Percentiles rank a stretch among this genome's conserved stretches.
Conservation (phyloP, 2,888 invertebrate species). For the Galeruca laticollis region DNA sequence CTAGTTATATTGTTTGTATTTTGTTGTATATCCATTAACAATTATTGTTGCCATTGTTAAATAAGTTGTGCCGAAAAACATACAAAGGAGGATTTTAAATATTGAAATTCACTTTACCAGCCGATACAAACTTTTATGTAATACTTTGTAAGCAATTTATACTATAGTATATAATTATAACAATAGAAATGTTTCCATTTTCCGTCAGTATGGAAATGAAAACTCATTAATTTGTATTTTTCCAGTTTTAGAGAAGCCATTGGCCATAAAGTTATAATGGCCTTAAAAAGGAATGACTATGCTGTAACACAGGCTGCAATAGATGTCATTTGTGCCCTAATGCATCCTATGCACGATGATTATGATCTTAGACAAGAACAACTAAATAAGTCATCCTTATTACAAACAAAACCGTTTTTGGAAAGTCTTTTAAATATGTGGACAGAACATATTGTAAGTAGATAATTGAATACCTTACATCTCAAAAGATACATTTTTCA, state of each 20-base stretch:
- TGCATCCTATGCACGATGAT: slow-evolving; percentile 98
- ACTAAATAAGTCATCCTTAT: slow-evolving; percentile 94
- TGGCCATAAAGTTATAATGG: slow-evolving; percentile 91
- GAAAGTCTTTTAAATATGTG: slow-evolving; percentile 96
- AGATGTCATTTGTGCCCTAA: slow-evolving; percentile 96
- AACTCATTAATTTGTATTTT: slow-evolving; percentile 10
- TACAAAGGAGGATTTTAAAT: too few relatives aligned
- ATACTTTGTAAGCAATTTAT: too few relatives aligned
- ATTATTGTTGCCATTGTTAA: too few relatives aligned
- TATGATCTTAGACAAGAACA: slow-evolving; percentile 98
- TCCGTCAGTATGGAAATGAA: not conserved
- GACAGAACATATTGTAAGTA: slow-evolving; percentile 89
- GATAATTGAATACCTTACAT: too few relatives aligned
- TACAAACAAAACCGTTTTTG: slow-evolving; percentile 91
- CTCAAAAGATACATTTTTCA: too few relatives aligned
- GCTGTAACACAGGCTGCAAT: slow-evolving; percentile 96
- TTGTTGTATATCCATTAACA: too few relatives aligned
- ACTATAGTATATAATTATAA: too few relatives aligned
- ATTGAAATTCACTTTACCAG: too few relatives aligned
- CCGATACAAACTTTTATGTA: too few relatives aligned
- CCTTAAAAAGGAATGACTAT: slow-evolving; percentile 87
- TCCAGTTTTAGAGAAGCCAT: slow-evolving; percentile 93
- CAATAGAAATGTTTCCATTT: not conserved
- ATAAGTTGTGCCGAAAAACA: too few relatives aligned
- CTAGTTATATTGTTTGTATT: too few relatives aligned